A percentile compares a stretch with the other conserved stretches of the same genome.
Evolutionary conservation across 2,797 vertebrate genomes (phyloP).

Genomic region (Pelodytes ibericus): DNA sequence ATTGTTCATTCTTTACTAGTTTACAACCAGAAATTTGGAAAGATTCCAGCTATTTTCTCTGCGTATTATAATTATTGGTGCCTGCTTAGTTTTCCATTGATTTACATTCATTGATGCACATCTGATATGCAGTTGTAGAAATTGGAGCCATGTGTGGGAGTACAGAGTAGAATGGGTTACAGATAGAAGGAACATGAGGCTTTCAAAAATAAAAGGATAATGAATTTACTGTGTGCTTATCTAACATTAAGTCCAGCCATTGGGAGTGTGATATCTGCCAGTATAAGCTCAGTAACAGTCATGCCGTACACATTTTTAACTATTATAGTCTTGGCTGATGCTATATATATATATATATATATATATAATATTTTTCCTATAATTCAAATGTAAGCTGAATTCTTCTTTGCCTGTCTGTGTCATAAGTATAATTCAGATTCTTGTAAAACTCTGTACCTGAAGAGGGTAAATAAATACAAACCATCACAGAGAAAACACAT

Average conservation of each 20-base stretch:
- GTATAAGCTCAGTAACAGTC: background rate
- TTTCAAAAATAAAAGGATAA: conserved; percentile 14
- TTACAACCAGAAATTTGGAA: no score
- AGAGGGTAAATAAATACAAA: no score
- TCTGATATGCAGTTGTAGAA: background rate
- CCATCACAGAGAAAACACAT: no score
- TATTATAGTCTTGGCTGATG: no score
- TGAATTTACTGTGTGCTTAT: conserved; percentile 20
- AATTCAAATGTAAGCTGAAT: background rate
- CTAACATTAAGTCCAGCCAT: conserved; percentile 12
- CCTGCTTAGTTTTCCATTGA: background rate
- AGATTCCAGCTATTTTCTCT: no score
- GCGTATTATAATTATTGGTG: background rate
- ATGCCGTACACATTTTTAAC: background rate
- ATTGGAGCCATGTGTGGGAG: conserved; percentile 6
- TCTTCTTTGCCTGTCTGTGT: background rate
- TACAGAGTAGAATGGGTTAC: background rate
- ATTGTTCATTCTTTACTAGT: no score
- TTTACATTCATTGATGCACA: background rate
- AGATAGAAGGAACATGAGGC: background rate
- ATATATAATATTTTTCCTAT: no score
- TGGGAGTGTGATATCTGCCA: conserved; percentile 4
- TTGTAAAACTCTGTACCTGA: no score
- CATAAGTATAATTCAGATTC: background rate
- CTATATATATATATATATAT: no score